Evolutionary conservation across 1,140 invertebrate genomes (phyloP).

Genomic region (Penaeus chinensis): DNA sequence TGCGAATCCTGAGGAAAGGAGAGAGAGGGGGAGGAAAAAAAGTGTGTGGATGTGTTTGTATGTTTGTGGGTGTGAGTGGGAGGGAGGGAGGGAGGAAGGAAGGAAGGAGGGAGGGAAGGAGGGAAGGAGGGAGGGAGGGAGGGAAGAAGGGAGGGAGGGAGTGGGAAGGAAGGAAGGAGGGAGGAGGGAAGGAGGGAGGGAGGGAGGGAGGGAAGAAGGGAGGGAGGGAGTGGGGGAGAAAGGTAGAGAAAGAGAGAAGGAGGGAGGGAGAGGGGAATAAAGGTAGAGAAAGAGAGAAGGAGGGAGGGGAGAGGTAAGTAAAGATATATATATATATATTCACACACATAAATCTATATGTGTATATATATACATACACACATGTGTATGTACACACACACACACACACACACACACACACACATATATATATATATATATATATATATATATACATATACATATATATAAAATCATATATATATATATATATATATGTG

Average conservation of each 20-base stretch:
- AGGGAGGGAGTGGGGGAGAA: not conserved
- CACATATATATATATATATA: too few species aligned
- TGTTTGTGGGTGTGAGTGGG: not conserved
- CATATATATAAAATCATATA: not conserved
- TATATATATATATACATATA: conserved; percentile 5
- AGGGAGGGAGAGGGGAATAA: not conserved
- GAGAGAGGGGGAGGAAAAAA: not conserved
- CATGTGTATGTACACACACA: not conserved
- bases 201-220: not conserved
- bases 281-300: not conserved
- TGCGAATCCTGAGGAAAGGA: not conserved
- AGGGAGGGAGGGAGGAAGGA: not conserved
- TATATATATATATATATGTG: conserved; percentile 10
- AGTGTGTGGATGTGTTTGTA: too few species aligned
- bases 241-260: not conserved
- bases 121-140: not conserved
- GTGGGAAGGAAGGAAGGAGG: not conserved
- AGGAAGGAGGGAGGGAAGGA: not conserved
- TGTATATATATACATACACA: not conserved
- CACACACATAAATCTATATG: not conserved
- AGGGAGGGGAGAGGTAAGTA: not conserved
- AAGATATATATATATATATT: conserved; percentile 9
- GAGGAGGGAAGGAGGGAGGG: not conserved
- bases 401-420: too few species aligned
- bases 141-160: not conserved